Percentiles rank a stretch among this genome's conserved stretches.
These are phyloP conservation scores for Toxonevra muliebris DNA, from an alignment of 2,888 invertebrate species.

Conservation along the genomic window DNA sequence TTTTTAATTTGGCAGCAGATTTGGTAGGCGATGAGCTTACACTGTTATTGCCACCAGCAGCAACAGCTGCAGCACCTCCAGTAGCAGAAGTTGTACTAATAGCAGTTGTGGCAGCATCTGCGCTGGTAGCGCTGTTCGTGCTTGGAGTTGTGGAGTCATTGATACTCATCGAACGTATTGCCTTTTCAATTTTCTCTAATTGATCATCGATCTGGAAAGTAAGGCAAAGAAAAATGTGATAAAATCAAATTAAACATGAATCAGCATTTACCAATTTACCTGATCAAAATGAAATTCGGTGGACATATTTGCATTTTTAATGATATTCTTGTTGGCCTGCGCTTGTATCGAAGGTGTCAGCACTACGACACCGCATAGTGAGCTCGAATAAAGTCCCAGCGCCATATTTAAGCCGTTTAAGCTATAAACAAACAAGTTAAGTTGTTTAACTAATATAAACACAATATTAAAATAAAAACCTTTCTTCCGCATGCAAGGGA, in stretches of 20 bases:
- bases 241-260: neutral
- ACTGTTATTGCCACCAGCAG: slow-evolving; percentile 33
- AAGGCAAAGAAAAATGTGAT: slow-evolving; percentile 7
- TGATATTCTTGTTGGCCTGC: slow-evolving; percentile 60
- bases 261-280: slow-evolving; percentile 39
- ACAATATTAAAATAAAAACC: slow-evolving; percentile 38
- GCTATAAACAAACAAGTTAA: slow-evolving; percentile 41
- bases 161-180: slow-evolving; percentile 65
- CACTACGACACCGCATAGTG: slow-evolving; percentile 87
- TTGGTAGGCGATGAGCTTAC: slow-evolving; percentile 58
- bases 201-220: slow-evolving; percentile 79
- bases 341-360: slow-evolving; percentile 68
- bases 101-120: slow-evolving; percentile 27
- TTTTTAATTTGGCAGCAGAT: slow-evolving; percentile 70
- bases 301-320: slow-evolving; percentile 68
- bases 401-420: slow-evolving; percentile 82
- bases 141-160: slow-evolving; percentile 47
- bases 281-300: slow-evolving; percentile 93
- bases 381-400: slow-evolving; percentile 91
- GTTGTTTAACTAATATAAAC: neutral
- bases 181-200: slow-evolving; percentile 74
- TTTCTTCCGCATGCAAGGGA: slow-evolving; percentile 66
- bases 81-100: slow-evolving; percentile 16
- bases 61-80: slow-evolving; percentile 34
- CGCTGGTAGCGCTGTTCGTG: slow-evolving; percentile 41